Conservation (phyloP, 37 sponge, comb jelly and placozoan genomes). For the Lycopodina hypogea region DNA sequence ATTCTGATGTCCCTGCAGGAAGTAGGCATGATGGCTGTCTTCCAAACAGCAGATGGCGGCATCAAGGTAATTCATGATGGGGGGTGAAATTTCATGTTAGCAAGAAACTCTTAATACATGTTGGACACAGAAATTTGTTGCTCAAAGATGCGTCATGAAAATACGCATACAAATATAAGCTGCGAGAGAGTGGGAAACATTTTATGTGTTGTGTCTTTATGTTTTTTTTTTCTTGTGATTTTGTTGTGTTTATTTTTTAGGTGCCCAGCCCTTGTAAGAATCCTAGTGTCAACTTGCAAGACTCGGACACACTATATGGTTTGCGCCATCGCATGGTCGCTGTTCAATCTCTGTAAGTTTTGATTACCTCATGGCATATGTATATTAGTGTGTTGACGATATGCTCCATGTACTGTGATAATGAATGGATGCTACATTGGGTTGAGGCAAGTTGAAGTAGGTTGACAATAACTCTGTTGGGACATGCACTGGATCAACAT, state of each 20-base stretch:
- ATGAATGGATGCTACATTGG: too few species aligned
- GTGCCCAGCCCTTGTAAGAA: constrained; percentile 57
- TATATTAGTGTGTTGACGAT: not conserved
- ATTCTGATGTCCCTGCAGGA: constrained; percentile 16
- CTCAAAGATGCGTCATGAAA: too few species aligned
- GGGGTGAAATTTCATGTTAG: too few species aligned
- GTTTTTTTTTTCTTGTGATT: not conserved
- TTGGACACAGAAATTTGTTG: too few species aligned
- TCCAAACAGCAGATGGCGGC: constrained; percentile 15
- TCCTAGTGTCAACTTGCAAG: constrained; percentile 26
- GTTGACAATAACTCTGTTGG: too few species aligned
- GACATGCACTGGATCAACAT: too few species aligned
- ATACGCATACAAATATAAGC: too few species aligned
- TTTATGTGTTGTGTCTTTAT: constrained; percentile 10
- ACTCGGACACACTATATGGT: constrained; percentile 62
- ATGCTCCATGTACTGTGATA: too few species aligned
- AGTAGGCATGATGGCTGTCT: not conserved
- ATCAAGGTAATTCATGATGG: constrained; percentile 25
- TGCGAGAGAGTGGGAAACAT: not conserved
- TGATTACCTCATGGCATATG: not conserved
- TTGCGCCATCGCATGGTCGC: constrained; percentile 75
- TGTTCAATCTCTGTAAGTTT: constrained; percentile 85
- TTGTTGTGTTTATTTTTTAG: too few species aligned
- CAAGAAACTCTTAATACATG: too few species aligned
- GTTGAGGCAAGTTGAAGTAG: too few species aligned